Conservation (phyloP, 1,140 invertebrate species). For the Drosophila mojavensis region DNA sequence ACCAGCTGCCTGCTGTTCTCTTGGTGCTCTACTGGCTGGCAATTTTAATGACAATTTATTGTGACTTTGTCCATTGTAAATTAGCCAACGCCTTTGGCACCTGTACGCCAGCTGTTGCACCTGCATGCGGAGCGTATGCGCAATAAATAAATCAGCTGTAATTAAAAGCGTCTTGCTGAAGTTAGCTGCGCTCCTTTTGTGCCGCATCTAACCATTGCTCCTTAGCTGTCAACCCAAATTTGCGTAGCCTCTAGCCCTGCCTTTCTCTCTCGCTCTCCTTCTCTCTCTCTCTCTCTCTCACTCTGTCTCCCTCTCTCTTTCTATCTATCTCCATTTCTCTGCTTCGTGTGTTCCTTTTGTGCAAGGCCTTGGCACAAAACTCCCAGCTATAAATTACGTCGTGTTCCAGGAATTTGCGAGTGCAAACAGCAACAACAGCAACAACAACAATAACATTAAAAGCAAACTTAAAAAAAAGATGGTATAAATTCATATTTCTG, state of each 20-base stretch:
- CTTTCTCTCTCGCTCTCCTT: not conserved
- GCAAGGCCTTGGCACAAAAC: conserved; percentile 59
- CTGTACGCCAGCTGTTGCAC: conserved; percentile 17
- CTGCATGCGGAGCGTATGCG: conserved; percentile 64
- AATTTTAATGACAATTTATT: conserved; percentile 71
- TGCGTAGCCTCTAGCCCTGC: conserved; percentile 18
- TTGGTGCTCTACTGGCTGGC: not conserved
- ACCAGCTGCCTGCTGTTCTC: conserved; percentile 34
- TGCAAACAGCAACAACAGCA: conserved; percentile 35
- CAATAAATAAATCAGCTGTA: conserved; percentile 77
- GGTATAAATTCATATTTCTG: conserved; percentile 64
- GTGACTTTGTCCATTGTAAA: conserved; percentile 15
- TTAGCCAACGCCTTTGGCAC: conserved; percentile 19
- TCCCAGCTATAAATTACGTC: conserved; percentile 72
- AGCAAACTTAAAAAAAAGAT: conserved; percentile 42
- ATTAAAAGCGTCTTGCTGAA: conserved; percentile 60
- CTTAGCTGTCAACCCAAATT: conserved; percentile 66
- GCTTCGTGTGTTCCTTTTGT: conserved; percentile 18
- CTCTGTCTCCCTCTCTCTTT: not conserved
- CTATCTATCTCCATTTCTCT: not conserved
- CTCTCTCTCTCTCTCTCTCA: not conserved
- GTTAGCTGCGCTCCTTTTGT: conserved; percentile 13
- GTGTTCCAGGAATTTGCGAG: conserved; percentile 69
- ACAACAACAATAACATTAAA: conserved; percentile 28
- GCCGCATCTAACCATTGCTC: conserved; percentile 19